Base-by-base conservation (phyloP, 2,888 invertebrate species). In the Ligdia adustata region DNA sequence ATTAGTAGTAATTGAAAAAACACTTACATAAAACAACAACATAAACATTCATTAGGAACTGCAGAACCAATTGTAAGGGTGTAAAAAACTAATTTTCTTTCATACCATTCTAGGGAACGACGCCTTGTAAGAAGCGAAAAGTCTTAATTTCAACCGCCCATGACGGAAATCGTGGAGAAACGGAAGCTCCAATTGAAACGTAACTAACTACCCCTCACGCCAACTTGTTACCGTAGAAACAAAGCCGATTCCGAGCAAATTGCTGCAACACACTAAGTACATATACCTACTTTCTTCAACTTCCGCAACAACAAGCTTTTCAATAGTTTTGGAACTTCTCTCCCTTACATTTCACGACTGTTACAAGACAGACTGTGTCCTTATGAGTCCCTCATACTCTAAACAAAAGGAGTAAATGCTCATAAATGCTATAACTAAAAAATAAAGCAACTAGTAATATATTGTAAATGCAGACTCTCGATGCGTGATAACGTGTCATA, bases 271-370 rank as follows among this genome's bases (percentile, higher is more conserved):
- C 44, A 32, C 57, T 32, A 27, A 26, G 13, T 27, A 41, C 18
- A 35, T 34, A 40, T 38, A 31, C 20, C 15, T 24, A 26, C 31
- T 57, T 58, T 57, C 55, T 56, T 54, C 52, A 52, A 63, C 62
- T 57, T 64, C 62, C 27, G 45, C 54, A 52, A 57, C 56, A 62
- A 60, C 55, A 52, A 53, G 35, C 46, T 47, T 51, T 56, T 47
- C 60, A 52, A 64, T 59, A 44, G 56, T 46, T 32, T 3, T 35
- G 31, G 31, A 38, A 43, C 49, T 43, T 50, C 38, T 53, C 51
- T 55, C 49, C 44, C 46, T 58, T 45, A 47, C 54, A 57, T 63
- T 63, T 60, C 47, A 46, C 47, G 48, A 49, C 50, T 49, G 55
- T 55, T 52, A 14, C 26, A 39, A 9, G 12, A 13, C 33, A 9